Evolutionary conservation across 2,797 vertebrate species (phyloP).

Genomic region (Melanotaenia nigrans): DNA sequence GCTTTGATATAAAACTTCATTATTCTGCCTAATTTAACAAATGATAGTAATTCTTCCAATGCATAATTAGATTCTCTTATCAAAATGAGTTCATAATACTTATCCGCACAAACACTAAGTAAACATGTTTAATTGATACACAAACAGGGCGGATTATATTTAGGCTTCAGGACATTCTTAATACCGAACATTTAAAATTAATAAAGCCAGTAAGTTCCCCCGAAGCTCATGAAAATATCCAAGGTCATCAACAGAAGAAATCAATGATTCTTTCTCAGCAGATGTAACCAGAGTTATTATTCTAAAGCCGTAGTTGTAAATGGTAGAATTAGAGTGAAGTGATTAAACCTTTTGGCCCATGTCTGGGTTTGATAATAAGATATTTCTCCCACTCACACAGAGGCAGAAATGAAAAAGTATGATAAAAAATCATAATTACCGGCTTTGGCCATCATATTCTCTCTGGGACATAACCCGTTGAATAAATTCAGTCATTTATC

Average conservation of each 20-base stretch:
- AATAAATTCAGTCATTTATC: slow-evolving; percentile 26
- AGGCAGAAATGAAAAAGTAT: slow-evolving; percentile 27
- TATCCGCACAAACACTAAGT: neutral
- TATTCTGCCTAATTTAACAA: neutral
- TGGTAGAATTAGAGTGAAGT: slow-evolving; percentile 55
- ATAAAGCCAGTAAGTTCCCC: neutral
- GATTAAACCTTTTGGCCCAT: slow-evolving; percentile 53
- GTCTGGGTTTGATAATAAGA: slow-evolving; percentile 38
- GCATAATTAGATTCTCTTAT: neutral
- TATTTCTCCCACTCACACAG: slow-evolving; percentile 6
- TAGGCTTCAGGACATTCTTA: neutral
- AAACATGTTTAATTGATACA: neutral
- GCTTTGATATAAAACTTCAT: neutral
- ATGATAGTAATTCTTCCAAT: neutral
- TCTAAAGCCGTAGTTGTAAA: slow-evolving; percentile 50
- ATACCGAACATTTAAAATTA: slow-evolving; percentile 1
- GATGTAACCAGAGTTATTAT: slow-evolving; percentile 53
- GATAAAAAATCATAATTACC: slow-evolving; percentile 43
- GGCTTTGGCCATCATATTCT: slow-evolving; percentile 16
- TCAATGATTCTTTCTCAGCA: slow-evolving; percentile 28
- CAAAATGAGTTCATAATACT: neutral
- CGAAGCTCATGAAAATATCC: slow-evolving; percentile 23
- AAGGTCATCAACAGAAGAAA: slow-evolving; percentile 51
- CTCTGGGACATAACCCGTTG: slow-evolving; percentile 6
- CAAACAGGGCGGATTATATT: neutral